A percentile compares a stretch with the other conserved stretches of the same genome.
These are phyloP conservation scores for Ophioderma brevispina DNA, from an alignment of 35 echinoderm and acorn worm genomes.

Conservation along the genomic window DNA sequence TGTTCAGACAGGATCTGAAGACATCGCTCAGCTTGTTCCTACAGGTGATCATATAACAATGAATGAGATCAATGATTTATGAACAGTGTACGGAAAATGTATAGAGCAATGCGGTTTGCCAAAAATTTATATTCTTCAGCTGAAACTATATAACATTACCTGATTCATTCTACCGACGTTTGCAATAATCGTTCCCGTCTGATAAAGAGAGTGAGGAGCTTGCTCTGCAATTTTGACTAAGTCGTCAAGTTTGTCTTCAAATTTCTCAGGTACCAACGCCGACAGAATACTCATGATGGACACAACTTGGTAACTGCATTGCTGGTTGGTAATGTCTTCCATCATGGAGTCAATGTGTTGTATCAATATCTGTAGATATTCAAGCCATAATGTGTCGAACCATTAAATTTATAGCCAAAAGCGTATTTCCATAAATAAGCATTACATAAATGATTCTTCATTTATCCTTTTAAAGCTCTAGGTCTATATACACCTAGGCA, in stretches of 20 bases:
- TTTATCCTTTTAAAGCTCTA: too few relatives aligned
- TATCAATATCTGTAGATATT: constrained; percentile 38
- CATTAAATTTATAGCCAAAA: too few relatives aligned
- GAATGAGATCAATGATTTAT: too few relatives aligned
- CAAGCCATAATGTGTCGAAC: too few relatives aligned
- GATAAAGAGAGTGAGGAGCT: constrained; percentile 44
- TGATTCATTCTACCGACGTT: constrained; percentile 76
- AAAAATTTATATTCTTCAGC: too few relatives aligned
- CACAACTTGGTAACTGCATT: constrained; percentile 7
- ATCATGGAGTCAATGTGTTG: constrained; percentile 63
- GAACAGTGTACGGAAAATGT: too few relatives aligned
- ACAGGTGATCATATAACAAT: too few relatives aligned
- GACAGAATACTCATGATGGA: constrained; percentile 62
- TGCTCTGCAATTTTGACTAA: constrained; percentile 38
- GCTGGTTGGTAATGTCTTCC: constrained; percentile 37
- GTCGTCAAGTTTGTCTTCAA: constrained; percentile 57
- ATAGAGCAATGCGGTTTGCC: too few relatives aligned
- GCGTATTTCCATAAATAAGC: too few relatives aligned
- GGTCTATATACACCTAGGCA: too few relatives aligned
- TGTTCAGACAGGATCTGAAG: constrained; percentile 64
- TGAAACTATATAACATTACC: constrained; percentile 50
- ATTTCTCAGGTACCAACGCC: constrained; percentile 40
- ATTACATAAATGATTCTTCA: too few relatives aligned
- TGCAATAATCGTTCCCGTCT: constrained; percentile 60
- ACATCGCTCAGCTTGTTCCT: constrained; percentile 72